Evolutionary conservation across 1,140 invertebrate species (phyloP).

Genomic region (Metaphire vulgaris): DNA sequence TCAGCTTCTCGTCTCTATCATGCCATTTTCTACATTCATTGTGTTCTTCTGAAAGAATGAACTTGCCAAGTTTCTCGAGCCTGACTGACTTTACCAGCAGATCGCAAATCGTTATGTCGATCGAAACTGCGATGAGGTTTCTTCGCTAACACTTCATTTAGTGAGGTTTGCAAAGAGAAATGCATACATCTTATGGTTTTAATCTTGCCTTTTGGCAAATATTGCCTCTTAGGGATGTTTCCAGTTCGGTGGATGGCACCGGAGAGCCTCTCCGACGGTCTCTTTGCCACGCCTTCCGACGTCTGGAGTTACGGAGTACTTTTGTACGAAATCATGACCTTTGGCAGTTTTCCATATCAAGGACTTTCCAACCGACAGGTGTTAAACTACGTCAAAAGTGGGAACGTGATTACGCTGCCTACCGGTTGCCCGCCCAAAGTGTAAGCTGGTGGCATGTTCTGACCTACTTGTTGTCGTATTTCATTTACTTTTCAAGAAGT

Average conservation of each 20-base stretch:
- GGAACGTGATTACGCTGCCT: conserved; percentile 66
- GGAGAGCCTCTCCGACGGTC: conserved; percentile 78
- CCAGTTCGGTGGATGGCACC: conserved; percentile 91
- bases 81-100: background rate
- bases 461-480: no score
- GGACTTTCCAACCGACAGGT: conserved; percentile 77
- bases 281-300: conserved; percentile 84
- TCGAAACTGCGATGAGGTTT: no score
- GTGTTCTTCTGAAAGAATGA: no score
- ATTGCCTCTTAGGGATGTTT: conserved; percentile 65
- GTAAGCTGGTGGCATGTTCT: conserved; percentile 66
- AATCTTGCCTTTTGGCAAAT: no score
- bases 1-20: no score
- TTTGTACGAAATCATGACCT: conserved; percentile 73
- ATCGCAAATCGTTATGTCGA: background rate
- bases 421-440: conserved; percentile 66
- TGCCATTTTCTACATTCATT: no score
- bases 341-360: conserved; percentile 66
- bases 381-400: conserved; percentile 68
- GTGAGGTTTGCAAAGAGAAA: no score
- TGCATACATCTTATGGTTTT: no score
- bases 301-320: conserved; percentile 88
- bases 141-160: no score
- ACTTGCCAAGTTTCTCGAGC: background rate
- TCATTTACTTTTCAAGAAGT: no score